phyloP scores from a whole-genome alignment of 1,140 invertebrate species.

The Leptinotarsa lineolata region DNA sequence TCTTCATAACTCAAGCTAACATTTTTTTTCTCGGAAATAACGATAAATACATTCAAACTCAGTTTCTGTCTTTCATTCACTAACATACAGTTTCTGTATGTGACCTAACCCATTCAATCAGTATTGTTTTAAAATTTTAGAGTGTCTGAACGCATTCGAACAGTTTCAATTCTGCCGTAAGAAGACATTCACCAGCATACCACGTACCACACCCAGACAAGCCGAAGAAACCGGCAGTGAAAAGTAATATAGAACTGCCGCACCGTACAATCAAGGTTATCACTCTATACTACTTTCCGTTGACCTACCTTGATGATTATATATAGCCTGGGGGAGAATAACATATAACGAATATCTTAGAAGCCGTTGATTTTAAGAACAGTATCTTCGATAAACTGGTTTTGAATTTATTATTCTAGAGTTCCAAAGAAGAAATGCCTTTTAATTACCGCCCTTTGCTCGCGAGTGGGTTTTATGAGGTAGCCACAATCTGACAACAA shows the following conservation, averaged over 20 bases:
- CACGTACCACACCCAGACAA: background rate
- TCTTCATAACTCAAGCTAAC: background rate
- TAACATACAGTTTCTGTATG: background rate
- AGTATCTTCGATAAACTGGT: background rate
- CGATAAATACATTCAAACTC: background rate
- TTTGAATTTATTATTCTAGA: background rate
- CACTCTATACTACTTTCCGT: background rate
- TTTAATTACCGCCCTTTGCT: background rate
- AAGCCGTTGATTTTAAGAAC: background rate
- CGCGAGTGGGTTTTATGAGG: background rate
- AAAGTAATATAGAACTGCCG: background rate
- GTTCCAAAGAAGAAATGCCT: background rate
- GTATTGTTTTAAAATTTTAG: background rate
- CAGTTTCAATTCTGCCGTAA: background rate
- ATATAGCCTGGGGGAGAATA: background rate
- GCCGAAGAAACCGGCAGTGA: background rate
- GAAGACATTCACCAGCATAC: background rate
- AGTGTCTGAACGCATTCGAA: background rate
- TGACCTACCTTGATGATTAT: constrained; percentile 5
- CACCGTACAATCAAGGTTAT: background rate
- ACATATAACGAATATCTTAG: constrained; percentile 5
- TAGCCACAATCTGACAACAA: background rate
- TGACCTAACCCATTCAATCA: background rate
- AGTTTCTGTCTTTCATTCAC: background rate
- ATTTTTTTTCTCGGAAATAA: background rate